Evolutionary conservation across 2,113 vertebrate genomes (phyloP).

Genomic region (Grammomys dolichurus): DNA sequence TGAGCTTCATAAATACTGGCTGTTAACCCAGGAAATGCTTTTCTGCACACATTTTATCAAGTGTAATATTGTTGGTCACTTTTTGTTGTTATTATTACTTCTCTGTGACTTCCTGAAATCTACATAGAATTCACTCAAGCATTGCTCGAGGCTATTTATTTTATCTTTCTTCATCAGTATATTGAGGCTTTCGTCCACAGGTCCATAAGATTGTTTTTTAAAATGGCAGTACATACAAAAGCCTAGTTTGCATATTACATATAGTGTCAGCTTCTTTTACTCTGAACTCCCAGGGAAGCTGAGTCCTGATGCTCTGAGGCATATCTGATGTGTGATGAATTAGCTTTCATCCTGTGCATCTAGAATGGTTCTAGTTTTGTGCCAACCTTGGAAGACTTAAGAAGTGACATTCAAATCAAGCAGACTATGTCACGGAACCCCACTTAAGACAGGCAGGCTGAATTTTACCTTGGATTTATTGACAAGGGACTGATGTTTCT

Average conservation of each 20-base stretch:
- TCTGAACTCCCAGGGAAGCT: neutral
- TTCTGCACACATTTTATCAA: slow-evolving; percentile 17
- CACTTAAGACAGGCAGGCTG: neutral
- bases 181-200: neutral
- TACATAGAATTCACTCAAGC: neutral
- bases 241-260: neutral
- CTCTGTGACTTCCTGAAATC: neutral
- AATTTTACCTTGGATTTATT: slow-evolving; percentile 59
- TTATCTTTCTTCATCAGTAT: slow-evolving; percentile 14
- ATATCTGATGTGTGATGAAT: neutral
- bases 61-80: neutral
- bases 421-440: slow-evolving; percentile 24
- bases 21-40: slow-evolving; percentile 18
- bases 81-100: slow-evolving; percentile 29
- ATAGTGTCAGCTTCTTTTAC: neutral
- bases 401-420: neutral
- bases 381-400: neutral
- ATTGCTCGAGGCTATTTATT: neutral
- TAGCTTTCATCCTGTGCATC: neutral
- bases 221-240: neutral
- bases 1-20: slow-evolving; percentile 34
- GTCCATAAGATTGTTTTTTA: neutral
- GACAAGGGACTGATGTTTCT: slow-evolving; percentile 34
- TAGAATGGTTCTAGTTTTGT: neutral
- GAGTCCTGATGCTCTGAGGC: neutral